Conservation (phyloP, 2,113 vertebrate genomes). For the Xiphophorus couchianus region DNA sequence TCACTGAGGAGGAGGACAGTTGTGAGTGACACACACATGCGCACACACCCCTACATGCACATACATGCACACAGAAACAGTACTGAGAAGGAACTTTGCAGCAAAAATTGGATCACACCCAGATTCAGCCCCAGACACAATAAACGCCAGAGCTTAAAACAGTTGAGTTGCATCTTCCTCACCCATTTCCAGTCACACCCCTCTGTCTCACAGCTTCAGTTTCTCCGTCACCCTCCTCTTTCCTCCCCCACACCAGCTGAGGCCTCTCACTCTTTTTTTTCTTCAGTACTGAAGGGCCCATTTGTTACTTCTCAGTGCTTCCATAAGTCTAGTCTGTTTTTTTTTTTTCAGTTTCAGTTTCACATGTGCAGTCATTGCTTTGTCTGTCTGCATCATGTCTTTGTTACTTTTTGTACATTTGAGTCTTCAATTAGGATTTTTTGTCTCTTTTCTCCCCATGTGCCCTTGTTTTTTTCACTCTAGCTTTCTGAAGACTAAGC, state of each 20-base stretch:
- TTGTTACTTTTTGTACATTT: slow-evolving; percentile 22
- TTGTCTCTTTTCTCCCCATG: slow-evolving; percentile 31
- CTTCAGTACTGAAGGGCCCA: slow-evolving; percentile 44
- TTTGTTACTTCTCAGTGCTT: slow-evolving; percentile 54
- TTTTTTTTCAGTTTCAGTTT: slow-evolving; percentile 13
- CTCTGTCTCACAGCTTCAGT: slow-evolving; percentile 6
- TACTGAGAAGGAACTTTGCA: slow-evolving; percentile 26
- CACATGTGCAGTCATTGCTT: slow-evolving; percentile 1
- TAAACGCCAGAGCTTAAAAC: slow-evolving; percentile 13
- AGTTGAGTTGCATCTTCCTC: slow-evolving; percentile 36
- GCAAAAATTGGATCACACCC: slow-evolving; percentile 29
- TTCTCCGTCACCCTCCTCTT: slow-evolving; percentile 13
- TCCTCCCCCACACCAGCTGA: slow-evolving; percentile 63
- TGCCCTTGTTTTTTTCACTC: slow-evolving; percentile 28
- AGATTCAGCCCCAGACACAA: slow-evolving; percentile 22
- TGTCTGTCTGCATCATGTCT: neutral
- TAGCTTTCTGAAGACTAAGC: slow-evolving; percentile 41
- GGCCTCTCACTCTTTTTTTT: slow-evolving; percentile 25
- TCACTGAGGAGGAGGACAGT: slow-evolving; percentile 87
- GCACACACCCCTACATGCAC: slow-evolving; percentile 24
- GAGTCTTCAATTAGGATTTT: slow-evolving; percentile 34
- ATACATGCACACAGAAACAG: slow-evolving; percentile 33
- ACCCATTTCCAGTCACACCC: slow-evolving; percentile 24
- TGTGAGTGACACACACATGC: slow-evolving; percentile 67
- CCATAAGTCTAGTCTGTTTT: slow-evolving; percentile 33